Conservation (phyloP, 2,888 invertebrate species). For the Microctonus aethiopoides region DNA sequence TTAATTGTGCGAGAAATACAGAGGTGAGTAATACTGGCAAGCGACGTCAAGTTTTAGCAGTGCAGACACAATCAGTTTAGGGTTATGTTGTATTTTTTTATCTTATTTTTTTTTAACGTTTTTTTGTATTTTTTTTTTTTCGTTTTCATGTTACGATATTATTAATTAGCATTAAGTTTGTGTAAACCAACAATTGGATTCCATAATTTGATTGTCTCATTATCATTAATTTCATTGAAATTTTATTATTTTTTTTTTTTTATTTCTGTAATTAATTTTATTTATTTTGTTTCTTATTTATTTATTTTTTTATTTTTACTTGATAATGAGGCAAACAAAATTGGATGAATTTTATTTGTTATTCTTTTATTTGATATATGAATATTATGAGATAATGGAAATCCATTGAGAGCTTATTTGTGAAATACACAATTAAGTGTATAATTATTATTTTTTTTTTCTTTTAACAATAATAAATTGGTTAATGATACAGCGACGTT, state of each 20-base stretch:
- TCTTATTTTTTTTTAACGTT: conserved; percentile 10
- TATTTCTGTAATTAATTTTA: not conserved
- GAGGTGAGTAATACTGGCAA: conserved; percentile 63
- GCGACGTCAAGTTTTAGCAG: conserved; percentile 58
- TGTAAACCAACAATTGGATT: conserved; percentile 28
- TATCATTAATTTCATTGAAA: too few relatives aligned
- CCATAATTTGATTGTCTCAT: not conserved
- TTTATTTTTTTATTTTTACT: conserved; percentile 23
- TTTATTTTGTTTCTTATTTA: not conserved
- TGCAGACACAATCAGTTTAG: conserved; percentile 61
- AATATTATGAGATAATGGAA: conserved; percentile 19
- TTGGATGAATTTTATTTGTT: conserved; percentile 26
- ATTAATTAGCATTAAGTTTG: conserved; percentile 33
- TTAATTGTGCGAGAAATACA: conserved; percentile 61
- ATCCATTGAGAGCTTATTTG: conserved; percentile 25
- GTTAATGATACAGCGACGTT: conserved; percentile 35
- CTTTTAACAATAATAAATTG: conserved; percentile 37
- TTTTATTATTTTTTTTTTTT: not conserved
- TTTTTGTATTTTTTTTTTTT: too few relatives aligned
- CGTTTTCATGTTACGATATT: conserved; percentile 50
- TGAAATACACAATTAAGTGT: conserved; percentile 42
- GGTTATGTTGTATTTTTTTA: conserved; percentile 32
- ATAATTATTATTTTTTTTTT: conserved; percentile 43
- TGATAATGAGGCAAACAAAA: conserved; percentile 51
- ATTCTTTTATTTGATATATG: conserved; percentile 40